Evolutionary conservation across 2,888 invertebrate genomes (phyloP).

Genomic region (Gisinianus flammeolus): DNA sequence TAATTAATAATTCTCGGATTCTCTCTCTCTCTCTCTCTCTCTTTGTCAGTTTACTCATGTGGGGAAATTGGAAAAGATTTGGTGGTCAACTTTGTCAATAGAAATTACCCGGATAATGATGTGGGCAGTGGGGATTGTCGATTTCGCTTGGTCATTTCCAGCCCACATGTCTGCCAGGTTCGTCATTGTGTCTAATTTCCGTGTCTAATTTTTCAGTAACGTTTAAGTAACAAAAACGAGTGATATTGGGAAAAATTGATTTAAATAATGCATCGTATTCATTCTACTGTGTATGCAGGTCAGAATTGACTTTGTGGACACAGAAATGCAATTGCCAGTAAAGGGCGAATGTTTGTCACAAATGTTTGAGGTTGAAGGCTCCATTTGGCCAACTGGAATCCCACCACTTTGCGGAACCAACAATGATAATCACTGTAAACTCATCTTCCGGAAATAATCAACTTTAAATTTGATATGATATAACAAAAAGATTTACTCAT

Average conservation of each 20-base stretch:
- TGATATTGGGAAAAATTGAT: no score
- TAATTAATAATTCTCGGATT: neutral
- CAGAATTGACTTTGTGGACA: constrained; percentile 59
- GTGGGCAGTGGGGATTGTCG: constrained; percentile 50
- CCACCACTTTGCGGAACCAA: constrained; percentile 55
- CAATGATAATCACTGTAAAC: constrained; percentile 43
- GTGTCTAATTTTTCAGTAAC: neutral
- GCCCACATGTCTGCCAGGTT: constrained; percentile 57
- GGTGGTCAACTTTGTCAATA: constrained; percentile 56
- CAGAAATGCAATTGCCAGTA: constrained; percentile 56
- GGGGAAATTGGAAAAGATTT: constrained; percentile 55
- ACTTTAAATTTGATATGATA: neutral
- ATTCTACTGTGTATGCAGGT: no score
- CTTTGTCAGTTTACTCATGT: constrained; percentile 54
- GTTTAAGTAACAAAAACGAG: no score
- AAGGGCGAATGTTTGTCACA: constrained; percentile 59
- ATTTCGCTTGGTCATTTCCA: constrained; percentile 53
- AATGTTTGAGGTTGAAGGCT: constrained; percentile 56
- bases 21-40: neutral
- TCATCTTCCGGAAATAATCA: neutral
- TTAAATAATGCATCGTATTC: no score
- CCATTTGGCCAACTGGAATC: constrained; percentile 58
- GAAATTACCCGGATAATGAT: constrained; percentile 56
- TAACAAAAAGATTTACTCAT: no score
- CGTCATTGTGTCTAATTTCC: neutral